Evolutionary conservation across 1,140 invertebrate species (phyloP), one percentile per base, ranked within the genome.

Genomic region (Achatina immaculata): DNA sequence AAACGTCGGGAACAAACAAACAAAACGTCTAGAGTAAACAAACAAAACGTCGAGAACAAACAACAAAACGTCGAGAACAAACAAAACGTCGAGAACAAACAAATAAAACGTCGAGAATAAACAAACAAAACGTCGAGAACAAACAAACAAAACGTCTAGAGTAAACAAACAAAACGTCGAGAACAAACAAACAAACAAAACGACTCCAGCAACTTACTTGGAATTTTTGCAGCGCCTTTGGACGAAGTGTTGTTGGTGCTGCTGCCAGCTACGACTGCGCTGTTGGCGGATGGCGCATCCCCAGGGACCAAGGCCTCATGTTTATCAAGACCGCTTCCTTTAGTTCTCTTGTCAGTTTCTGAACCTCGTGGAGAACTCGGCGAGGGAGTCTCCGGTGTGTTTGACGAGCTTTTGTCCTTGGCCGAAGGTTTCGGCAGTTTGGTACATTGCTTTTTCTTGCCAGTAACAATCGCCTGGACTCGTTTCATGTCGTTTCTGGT

Each of bases 401-500:
- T n/a, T 14, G 28, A 14, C 9, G 9, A n/a, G 11, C 65, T 68
- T 31, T 68, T 51, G 11, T 62, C 76, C 43, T 68, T 78, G 0
- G 16, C 34, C 4, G 76, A 36, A 0, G 76, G 76, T 11, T 58
- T 68, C n/a, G 76, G 76, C 2, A 78, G 43, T 48, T 78, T 78
- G 42, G 76, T 78, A 38, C 76, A 78, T 48, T 78, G 76, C 68
- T 78, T 78, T 28, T 78, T 78, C 62, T 58, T 78, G 1, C 76
- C 76, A 14, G 28, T 68, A 7, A 78, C 76, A 9, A 78, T 28
- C 24, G 76, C 76, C 51, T 78, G 76, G 19, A 78, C 65, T 2
- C 76, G 36, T 43, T 78, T 78, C 76, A 78, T 78, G 48, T 16
- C 31, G 48, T 55, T 21, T 2, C 19, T 21, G n/a, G n/a, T n/a